phyloP scores from a whole-genome alignment of 1,140 invertebrate species.

The Hycleus phaleratus region DNA sequence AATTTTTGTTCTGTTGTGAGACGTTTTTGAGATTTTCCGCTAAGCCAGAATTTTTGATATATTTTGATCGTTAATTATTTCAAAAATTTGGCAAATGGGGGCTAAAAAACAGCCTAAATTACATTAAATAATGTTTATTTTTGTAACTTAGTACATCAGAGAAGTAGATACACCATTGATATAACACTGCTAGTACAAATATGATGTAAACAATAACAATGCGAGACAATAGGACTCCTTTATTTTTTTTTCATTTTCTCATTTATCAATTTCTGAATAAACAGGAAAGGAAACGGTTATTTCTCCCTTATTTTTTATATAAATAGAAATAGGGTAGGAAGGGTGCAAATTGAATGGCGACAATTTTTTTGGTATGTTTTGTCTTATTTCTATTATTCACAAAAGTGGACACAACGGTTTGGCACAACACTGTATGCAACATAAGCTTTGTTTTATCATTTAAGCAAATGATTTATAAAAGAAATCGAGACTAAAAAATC shows the following conservation, averaged over 20 bases:
- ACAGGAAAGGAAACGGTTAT: background rate
- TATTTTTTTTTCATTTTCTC: too few relatives aligned
- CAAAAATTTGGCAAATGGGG: too few relatives aligned
- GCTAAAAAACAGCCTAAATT: background rate
- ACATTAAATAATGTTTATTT: constrained; percentile 33
- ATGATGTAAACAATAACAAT: constrained; percentile 36
- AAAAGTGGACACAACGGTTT: constrained; percentile 23
- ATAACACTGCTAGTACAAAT: constrained; percentile 36
- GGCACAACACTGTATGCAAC: constrained; percentile 32
- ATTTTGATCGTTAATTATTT: too few relatives aligned
- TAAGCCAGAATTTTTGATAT: too few relatives aligned
- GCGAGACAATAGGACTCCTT: constrained; percentile 7
- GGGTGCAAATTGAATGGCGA: background rate
- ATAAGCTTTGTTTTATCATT: background rate
- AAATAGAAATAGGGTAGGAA: background rate
- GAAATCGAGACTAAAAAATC: background rate
- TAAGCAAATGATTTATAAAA: constrained; percentile 1
- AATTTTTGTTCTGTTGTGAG: too few relatives aligned
- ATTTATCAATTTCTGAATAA: too few relatives aligned
- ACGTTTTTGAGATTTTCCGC: too few relatives aligned
- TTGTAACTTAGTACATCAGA: constrained; percentile 29
- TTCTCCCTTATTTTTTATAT: constrained; percentile 6
- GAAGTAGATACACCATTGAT: constrained; percentile 36
- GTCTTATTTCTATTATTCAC: too few relatives aligned
- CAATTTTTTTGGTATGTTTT: background rate